Base-by-base conservation (phyloP, 2,888 invertebrate species). In the Limnephilus auricula region DNA sequence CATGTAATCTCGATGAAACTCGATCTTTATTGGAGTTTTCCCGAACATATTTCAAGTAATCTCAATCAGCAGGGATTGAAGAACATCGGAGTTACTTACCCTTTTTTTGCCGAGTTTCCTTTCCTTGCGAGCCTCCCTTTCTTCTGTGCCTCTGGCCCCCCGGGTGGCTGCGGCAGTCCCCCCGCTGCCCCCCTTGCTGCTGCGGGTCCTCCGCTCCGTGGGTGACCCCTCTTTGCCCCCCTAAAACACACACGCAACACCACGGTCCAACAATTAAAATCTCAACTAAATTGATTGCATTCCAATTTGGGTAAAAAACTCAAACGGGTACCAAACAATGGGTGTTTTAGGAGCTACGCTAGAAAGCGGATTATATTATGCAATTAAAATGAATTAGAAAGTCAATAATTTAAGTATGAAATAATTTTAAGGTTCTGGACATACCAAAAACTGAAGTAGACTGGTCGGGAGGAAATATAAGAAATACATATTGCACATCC, bases 21-120 rank as follows among this genome's bases (percentile, higher is more conserved):
- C n/a, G n/a, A n/a, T n/a, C n/a, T n/a, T n/a, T n/a, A n/a, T n/a
- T n/a, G n/a, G n/a, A n/a, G n/a, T n/a, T n/a, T n/a, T n/a, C n/a
- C n/a, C n/a, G n/a, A n/a, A n/a, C n/a, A n/a, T n/a, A n/a, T n/a
- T n/a, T n/a, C n/a, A n/a, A n/a, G n/a, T n/a, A n/a, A n/a, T n/a
- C n/a, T n/a, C n/a, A n/a, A n/a, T n/a, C n/a, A n/a, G n/a, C n/a
- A n/a, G n/a, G n/a, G n/a, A n/a, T n/a, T n/a, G n/a, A n/a, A n/a
- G n/a, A n/a, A n/a, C n/a, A n/a, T n/a, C n/a, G n/a, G n/a, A n/a
- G 32, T 18, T 15, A 50, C 79, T 89, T 87, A 98, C 98, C 95
- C 98, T 96, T 95, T 98, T 98, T 40, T 98, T 96, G 90, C 97
- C 97, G 94, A 98, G 95, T 95, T 98, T 98, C 94, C 98, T 97